Evolutionary conservation across 2,888 invertebrate species (phyloP).

Genomic region (Lithosia quadra): DNA sequence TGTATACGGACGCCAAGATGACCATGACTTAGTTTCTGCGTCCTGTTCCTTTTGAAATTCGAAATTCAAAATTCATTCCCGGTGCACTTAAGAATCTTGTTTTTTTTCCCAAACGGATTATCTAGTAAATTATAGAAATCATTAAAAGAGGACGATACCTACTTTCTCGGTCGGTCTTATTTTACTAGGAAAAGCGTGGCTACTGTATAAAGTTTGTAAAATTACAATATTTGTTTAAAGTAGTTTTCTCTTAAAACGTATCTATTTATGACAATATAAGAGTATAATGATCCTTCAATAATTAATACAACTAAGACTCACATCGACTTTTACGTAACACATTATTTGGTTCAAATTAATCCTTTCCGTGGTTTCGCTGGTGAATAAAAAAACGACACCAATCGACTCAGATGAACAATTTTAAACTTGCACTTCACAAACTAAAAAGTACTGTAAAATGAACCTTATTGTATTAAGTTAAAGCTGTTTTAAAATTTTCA

Average conservation of each 20-base stretch:
- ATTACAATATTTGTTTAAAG: not conserved
- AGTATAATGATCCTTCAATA: constrained; percentile 18
- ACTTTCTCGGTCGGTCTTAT: no score
- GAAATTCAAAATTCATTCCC: no score
- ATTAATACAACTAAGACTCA: constrained; percentile 17
- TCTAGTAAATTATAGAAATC: no score
- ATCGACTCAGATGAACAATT: constrained; percentile 61
- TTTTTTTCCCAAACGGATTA: no score
- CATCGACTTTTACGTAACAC: constrained; percentile 63
- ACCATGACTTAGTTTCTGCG: no score
- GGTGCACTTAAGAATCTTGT: no score
- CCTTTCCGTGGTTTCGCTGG: constrained; percentile 81
- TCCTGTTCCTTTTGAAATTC: no score
- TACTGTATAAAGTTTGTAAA: no score
- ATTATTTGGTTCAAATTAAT: constrained; percentile 83
- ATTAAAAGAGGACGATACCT: no score
- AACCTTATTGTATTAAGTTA: constrained; percentile 42
- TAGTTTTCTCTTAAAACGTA: not conserved
- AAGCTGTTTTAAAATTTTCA: constrained; percentile 33
- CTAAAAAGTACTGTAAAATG: constrained; percentile 35
- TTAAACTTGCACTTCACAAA: constrained; percentile 32
- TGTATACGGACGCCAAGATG: no score
- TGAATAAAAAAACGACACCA: constrained; percentile 75
- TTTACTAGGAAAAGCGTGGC: no score
- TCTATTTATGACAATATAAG: not conserved